Conservation (phyloP, 2,113 vertebrate species). For the Caranx melampygus region DNA sequence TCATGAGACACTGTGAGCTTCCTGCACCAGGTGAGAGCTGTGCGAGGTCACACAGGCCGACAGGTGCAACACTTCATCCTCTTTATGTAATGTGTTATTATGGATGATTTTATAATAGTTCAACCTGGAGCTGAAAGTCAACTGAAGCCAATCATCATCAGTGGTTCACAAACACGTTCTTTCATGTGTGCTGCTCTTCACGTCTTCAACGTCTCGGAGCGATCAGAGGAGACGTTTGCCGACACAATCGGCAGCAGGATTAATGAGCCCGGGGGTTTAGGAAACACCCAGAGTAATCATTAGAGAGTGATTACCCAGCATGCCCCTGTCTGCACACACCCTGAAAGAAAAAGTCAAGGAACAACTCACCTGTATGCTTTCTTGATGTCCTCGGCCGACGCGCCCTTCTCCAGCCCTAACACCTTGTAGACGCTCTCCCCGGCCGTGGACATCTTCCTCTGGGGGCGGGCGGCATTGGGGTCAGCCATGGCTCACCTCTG, state of each 20-base stretch:
- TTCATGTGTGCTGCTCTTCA: neutral
- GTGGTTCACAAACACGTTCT: neutral
- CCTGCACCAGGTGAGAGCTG: no score
- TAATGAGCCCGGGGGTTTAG: neutral
- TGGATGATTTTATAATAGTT: no score
- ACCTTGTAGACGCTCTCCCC: constrained; percentile 91
- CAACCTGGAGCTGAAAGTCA: neutral
- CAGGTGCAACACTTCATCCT: no score
- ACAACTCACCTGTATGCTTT: constrained; percentile 91
- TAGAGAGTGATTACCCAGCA: neutral
- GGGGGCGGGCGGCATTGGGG: constrained; percentile 77
- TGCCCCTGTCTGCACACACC: neutral
- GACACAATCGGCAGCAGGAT: neutral
- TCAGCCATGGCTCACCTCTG: constrained; percentile 87
- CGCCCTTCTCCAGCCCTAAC: constrained; percentile 90
- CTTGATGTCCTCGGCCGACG: constrained; percentile 91
- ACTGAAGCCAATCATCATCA: neutral
- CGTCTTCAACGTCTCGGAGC: neutral
- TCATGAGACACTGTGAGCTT: no score
- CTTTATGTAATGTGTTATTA: no score
- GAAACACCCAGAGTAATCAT: neutral
- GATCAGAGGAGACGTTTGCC: neutral
- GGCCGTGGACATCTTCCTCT: constrained; percentile 88
- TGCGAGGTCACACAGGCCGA: no score
- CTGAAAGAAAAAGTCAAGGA: neutral